These are phyloP conservation scores for Halocynthia roretzi DNA, from an alignment of 23 tunicate genomes.

Conservation along the genomic window DNA sequence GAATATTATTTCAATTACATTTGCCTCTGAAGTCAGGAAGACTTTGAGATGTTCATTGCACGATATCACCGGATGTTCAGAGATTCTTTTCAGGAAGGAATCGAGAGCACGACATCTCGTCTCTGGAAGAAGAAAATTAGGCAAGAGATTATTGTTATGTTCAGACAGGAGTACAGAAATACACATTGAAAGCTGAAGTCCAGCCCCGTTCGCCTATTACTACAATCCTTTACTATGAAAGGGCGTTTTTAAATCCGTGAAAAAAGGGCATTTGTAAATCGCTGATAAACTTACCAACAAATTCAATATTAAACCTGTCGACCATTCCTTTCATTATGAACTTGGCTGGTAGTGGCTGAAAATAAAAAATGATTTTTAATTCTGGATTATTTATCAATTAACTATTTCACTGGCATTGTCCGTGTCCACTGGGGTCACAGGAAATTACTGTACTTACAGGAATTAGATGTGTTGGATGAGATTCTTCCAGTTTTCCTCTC, in stretches of 20 bases:
- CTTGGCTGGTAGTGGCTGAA: slow-evolving; percentile 85
- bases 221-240: no score
- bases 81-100: slow-evolving; percentile 51
- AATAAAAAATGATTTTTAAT: not conserved
- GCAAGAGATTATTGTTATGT: not conserved
- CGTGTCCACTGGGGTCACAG: no score
- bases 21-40: slow-evolving; percentile 70
- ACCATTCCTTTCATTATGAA: slow-evolving; percentile 85
- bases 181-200: no score
- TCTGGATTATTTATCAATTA: no score
- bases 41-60: slow-evolving; percentile 64
- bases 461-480: slow-evolving; percentile 54
- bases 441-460: slow-evolving; percentile 56
- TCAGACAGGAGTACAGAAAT: no score
- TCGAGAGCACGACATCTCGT: slow-evolving; percentile 74
- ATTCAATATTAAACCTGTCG: slow-evolving; percentile 64
- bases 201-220: no score
- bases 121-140: not conserved
- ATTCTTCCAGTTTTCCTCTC: slow-evolving; percentile 53
- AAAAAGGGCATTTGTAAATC: no score
- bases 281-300: slow-evolving; percentile 34
- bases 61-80: slow-evolving; percentile 60
- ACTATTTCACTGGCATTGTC: no score
- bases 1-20: slow-evolving; percentile 7
- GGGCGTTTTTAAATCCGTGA: no score